phyloP scores from a whole-genome alignment of 2,797 vertebrate genomes.

The Dryobates pubescens region DNA sequence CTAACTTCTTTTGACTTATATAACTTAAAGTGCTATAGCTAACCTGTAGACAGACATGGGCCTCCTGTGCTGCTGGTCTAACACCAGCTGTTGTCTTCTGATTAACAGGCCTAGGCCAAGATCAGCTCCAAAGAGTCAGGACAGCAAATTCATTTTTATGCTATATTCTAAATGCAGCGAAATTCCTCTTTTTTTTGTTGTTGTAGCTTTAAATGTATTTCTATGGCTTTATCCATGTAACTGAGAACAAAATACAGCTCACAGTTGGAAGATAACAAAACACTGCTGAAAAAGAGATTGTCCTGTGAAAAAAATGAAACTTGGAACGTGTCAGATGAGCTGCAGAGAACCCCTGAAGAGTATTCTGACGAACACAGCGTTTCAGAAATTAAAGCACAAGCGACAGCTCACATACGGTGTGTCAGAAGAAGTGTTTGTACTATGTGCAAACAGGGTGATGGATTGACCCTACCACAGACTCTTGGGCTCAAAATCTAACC shows the following conservation, averaged over 20 bases:
- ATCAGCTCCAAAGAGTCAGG: neutral
- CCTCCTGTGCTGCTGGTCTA: neutral
- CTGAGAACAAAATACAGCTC: neutral
- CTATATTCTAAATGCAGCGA: neutral
- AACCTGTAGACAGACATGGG: neutral
- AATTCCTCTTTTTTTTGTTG: neutral
- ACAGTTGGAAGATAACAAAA: constrained; percentile 27
- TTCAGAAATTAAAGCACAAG: constrained; percentile 11
- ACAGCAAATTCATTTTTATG: constrained; percentile 14
- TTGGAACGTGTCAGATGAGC: neutral
- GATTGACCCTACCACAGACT: neutral
- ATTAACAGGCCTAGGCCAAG: neutral
- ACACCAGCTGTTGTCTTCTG: neutral
- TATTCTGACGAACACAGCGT: neutral
- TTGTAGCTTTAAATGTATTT: neutral
- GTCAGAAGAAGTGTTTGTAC: neutral
- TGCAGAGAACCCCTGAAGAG: neutral
- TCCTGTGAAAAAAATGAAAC: neutral
- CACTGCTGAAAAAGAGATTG: rapidly evolving
- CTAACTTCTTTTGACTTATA: neutral
- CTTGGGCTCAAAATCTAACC: neutral
- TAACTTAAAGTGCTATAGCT: neutral
- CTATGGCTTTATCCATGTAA: neutral
- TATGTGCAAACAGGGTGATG: neutral
- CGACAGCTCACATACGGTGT: neutral